Evolutionary conservation across 2,888 invertebrate species (phyloP).

Genomic region (Neoitamus cyanurus): DNA sequence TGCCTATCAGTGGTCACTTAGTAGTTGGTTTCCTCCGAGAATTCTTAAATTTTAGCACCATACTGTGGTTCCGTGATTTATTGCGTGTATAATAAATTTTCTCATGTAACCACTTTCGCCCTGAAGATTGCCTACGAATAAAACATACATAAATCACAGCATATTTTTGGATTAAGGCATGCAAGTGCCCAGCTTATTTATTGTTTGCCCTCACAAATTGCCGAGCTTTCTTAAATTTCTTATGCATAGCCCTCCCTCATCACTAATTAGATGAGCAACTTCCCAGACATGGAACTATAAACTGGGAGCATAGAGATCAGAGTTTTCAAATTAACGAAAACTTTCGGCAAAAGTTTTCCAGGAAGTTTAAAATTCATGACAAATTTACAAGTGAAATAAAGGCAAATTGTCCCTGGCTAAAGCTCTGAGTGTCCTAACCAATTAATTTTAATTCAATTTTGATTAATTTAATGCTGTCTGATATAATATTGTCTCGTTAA

Average conservation of each 20-base stretch:
- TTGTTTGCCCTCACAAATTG: not conserved
- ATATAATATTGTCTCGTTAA: not conserved
- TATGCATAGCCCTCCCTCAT: not conserved
- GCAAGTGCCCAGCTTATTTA: not conserved
- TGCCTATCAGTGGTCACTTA: not conserved
- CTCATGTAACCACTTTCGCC: not conserved
- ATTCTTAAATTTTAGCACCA: not conserved
- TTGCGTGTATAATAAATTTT: not conserved
- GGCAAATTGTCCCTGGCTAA: not conserved
- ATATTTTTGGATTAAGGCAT: not conserved
- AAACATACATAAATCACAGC: not conserved
- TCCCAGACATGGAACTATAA: not conserved
- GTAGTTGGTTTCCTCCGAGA: not conserved
- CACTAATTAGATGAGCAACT: conserved; percentile 17
- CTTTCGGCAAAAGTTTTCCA: not conserved
- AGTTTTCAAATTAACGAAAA: conserved; percentile 20
- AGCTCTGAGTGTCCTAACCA: not conserved
- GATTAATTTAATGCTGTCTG: not conserved
- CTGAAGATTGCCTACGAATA: not conserved
- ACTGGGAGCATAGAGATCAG: not conserved
- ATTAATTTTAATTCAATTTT: conserved; percentile 1
- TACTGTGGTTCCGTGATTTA: not conserved
- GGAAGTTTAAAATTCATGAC: not conserved
- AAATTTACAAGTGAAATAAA: conserved; percentile 19
- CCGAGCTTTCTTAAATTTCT: not conserved